Evolutionary conservation across 2,113 vertebrate genomes (phyloP).

Genomic region (Dissostichus mawsoni): DNA sequence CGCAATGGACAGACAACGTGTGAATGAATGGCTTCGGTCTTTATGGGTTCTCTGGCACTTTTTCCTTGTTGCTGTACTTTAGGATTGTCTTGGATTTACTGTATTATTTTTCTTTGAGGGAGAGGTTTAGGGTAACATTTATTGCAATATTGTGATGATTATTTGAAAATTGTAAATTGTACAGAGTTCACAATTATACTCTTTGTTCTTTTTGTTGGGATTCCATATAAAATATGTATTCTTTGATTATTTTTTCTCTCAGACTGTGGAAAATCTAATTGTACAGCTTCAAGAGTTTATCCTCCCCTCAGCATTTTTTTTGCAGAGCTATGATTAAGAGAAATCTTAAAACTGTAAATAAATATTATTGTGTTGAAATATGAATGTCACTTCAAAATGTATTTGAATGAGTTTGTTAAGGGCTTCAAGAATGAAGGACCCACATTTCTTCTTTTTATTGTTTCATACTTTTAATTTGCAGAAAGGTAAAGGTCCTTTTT

Average conservation of each 20-base stretch:
- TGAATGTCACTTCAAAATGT: constrained; percentile 90
- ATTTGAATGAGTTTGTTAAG: constrained; percentile 89
- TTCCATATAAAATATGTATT: constrained; percentile 68
- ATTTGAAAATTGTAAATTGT: constrained; percentile 83
- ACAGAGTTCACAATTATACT: constrained; percentile 78
- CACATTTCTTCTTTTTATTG: constrained; percentile 76
- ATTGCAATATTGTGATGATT: constrained; percentile 84
- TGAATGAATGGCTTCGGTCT: constrained; percentile 63
- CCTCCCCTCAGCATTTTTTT: constrained; percentile 78
- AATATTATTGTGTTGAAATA: constrained; percentile 88
- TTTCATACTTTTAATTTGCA: constrained; percentile 82
- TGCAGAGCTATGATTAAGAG: constrained; percentile 84
- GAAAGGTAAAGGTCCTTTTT: constrained; percentile 85
- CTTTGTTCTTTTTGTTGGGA: constrained; percentile 72
- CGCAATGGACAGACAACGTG: constrained; percentile 55
- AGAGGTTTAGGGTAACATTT: constrained; percentile 73
- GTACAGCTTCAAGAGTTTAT: constrained; percentile 85
- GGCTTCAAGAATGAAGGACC: constrained; percentile 86
- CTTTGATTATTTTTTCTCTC: constrained; percentile 45
- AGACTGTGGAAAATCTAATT: constrained; percentile 80
- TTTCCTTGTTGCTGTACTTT: constrained; percentile 81
- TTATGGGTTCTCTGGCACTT: constrained; percentile 81
- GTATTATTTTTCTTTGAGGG: constrained; percentile 72
- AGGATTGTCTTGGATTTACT: constrained; percentile 78
- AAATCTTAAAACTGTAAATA: constrained; percentile 87